Percentiles rank a stretch among this genome's conserved stretches.
phyloP scores from a whole-genome alignment of 2,888 invertebrate species.

The Arctia plantaginis region DNA sequence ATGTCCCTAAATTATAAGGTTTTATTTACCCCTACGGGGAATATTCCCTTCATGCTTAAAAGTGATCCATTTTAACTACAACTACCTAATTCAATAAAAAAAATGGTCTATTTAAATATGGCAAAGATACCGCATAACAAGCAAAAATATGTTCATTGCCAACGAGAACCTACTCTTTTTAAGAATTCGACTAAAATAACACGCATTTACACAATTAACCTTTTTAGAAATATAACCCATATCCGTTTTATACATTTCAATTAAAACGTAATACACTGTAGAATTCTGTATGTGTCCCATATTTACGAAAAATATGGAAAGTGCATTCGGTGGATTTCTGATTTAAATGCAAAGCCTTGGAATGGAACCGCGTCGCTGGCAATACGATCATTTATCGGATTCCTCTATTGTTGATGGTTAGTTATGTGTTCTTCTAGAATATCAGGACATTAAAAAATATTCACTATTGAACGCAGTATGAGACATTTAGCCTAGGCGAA shows the following conservation, averaged over 20 bases:
- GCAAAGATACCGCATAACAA: background rate
- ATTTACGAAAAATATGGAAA: conserved; percentile 68
- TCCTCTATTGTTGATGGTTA: conserved; percentile 57
- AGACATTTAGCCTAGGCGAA: no score
- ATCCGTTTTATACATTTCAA: background rate
- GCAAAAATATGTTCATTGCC: background rate
- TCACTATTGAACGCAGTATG: background rate
- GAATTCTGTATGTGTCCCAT: conserved; percentile 34
- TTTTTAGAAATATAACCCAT: background rate
- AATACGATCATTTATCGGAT: conserved; percentile 65
- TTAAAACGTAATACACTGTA: conserved; percentile 31
- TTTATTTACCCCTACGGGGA: no score
- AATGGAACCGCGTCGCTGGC: conserved; percentile 64
- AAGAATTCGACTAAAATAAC: no score
- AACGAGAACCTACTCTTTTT: no score
- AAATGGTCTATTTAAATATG: background rate
- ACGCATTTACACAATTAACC: background rate
- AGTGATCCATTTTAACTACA: no score
- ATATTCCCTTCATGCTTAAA: no score
- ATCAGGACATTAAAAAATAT: background rate
- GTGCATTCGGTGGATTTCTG: conserved; percentile 66
- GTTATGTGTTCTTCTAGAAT: conserved; percentile 24
- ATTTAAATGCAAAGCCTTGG: conserved; percentile 75
- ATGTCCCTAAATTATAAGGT: no score
- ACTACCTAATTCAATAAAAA: background rate